Evolutionary conservation across 2,797 vertebrate genomes (phyloP).

Genomic region (Scyliorhinus canicula): DNA sequence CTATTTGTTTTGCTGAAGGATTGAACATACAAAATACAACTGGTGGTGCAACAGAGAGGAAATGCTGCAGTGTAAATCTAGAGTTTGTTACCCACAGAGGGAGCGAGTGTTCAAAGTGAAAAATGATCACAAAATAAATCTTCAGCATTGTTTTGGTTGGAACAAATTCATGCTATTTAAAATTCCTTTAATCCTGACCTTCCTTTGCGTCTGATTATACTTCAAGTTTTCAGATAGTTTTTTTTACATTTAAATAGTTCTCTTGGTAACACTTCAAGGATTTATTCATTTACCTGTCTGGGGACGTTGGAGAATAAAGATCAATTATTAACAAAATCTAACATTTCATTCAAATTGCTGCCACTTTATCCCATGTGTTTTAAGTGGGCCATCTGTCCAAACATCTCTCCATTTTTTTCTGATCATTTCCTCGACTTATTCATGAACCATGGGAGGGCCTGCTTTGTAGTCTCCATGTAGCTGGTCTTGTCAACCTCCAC

Average conservation of each 20-base stretch:
- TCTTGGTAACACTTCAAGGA: constrained; percentile 63
- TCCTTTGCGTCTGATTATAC: constrained; percentile 58
- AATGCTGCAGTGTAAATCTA: neutral
- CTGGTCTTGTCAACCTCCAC: constrained; percentile 82
- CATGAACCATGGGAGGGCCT: constrained; percentile 98
- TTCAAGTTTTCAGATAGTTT: constrained; percentile 49
- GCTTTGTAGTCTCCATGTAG: constrained; percentile 96
- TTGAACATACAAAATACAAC: neutral
- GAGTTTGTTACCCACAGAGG: constrained; percentile 35
- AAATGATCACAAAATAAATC: constrained; percentile 58
- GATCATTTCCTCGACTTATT: constrained; percentile 99
- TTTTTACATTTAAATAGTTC: constrained; percentile 59
- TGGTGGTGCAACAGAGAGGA: neutral
- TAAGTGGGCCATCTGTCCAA: constrained; percentile 99
- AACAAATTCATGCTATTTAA: constrained; percentile 67
- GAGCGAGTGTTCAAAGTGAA: constrained; percentile 49
- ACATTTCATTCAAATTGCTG: constrained; percentile 96
- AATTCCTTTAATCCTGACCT: constrained; percentile 80
- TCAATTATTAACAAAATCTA: constrained; percentile 87
- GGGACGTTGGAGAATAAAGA: constrained; percentile 68
- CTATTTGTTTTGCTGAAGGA: neutral
- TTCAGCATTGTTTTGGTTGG: constrained; percentile 80
- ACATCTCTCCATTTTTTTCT: constrained; percentile 93
- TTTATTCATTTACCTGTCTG: constrained; percentile 69
- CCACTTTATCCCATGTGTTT: constrained; percentile 84